Evolutionary conservation across 2,113 vertebrate genomes (phyloP), one percentile per base, ranked within the genome.

Genomic region (Ariopsis seemanni): DNA sequence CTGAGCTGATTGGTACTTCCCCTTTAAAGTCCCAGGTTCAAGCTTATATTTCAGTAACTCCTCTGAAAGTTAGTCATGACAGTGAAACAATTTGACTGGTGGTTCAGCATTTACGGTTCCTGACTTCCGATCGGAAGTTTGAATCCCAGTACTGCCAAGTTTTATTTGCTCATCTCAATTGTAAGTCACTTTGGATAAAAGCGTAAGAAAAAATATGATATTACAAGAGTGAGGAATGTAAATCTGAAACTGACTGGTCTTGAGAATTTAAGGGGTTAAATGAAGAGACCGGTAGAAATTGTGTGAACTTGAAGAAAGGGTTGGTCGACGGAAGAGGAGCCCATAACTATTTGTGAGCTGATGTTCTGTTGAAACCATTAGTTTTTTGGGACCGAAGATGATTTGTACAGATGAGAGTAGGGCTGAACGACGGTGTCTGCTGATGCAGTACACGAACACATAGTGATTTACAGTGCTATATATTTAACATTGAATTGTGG

Each of bases 311-410:
- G 78, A 78, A 88, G 50, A 42, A 80, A 55, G 71, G 74, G n/a
- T 9, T 71, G 74, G 34, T 50, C 8, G 10, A 15, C 11, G 48
- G 71, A 27, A 30, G 15, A 17, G 27, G 15, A 50, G 60, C 20
- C 25, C 58, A 67, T 78, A 79, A 11, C 63, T 60, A 72, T 89
- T 53, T 52, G 17, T 34, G n/a, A 71, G 65, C 84, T 79, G 84
- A 85, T 79, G 72, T 83, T 91, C 86, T 91, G 90, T 67, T 89
- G 84, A 89, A 90, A 75, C 77, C 72, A 88, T 91, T 75, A 81
- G 86, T 87, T 58, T 82, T 58, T 25, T 5, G 30, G 74, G 83
- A 22, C 48, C 82, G 58, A 83, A 55, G 27, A 55, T 83, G 53
- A 80, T 81, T 91, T 87, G 89, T 27, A 52, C 82, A 83, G 48